Percentiles rank a stretch among this genome's conserved stretches.
Conservation (phyloP, 2,113 vertebrate species). For the Pheucticus melanocephalus region DNA sequence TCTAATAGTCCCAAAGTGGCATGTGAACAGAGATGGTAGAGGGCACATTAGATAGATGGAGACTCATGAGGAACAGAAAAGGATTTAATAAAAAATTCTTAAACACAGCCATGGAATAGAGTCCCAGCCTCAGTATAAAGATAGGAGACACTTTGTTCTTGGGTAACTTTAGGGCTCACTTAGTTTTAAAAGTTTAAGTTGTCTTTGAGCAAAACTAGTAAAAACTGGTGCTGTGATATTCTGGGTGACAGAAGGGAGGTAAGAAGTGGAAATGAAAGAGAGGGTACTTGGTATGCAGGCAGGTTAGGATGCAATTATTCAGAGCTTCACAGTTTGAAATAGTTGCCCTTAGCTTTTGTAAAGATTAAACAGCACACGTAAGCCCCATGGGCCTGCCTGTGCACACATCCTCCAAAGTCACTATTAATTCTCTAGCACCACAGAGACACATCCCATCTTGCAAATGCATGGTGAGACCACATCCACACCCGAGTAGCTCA, state of each 20-base stretch:
- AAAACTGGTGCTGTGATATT: not conserved
- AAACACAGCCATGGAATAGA: not conserved
- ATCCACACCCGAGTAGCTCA: not conserved
- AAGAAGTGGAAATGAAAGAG: constrained; percentile 11
- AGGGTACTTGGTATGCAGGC: not conserved
- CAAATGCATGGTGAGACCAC: not conserved
- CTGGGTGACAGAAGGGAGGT: not conserved
- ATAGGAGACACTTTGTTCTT: not conserved
- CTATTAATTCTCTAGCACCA: constrained; percentile 19
- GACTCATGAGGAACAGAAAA: not conserved
- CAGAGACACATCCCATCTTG: not conserved
- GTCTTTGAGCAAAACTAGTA: not conserved
- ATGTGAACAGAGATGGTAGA: not conserved
- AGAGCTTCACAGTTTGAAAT: constrained; percentile 22
- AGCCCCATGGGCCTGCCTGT: not conserved
- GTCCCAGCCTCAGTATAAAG: not conserved
- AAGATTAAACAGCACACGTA: constrained; percentile 42
- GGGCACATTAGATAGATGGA: not conserved
- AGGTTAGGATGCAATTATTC: constrained; percentile 33
- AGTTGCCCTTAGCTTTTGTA: constrained; percentile 27
- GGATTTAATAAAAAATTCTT: not conserved
- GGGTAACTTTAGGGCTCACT: not conserved
- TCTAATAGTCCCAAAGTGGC: not conserved
- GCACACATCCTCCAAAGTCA: constrained; percentile 23
- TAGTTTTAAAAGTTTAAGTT: not conserved